Base-by-base conservation (phyloP, 2,888 invertebrate genomes). In the Uloborus plumipes region DNA sequence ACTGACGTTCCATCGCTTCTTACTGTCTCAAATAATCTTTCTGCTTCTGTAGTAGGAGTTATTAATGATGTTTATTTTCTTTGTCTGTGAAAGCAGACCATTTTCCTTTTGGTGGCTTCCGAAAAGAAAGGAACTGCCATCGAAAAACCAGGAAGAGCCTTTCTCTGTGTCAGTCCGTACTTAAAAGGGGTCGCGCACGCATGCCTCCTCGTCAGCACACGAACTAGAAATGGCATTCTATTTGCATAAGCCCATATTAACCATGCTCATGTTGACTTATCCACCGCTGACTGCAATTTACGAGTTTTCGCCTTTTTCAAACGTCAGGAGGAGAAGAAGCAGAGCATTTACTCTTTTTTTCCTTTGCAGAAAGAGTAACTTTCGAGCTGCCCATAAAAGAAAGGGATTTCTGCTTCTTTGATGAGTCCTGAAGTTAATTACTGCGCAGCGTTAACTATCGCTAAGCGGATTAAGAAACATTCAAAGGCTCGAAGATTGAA, bases 201-300 rank as follows among this genome's bases (percentile, higher is more conserved):
- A 22, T 47, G 47, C 20, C 16, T 47, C 7, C 26, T 51, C 16
- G 20, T 22, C 49, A 51, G 18, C 20, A 14, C 18, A 26, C 62
- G n/a, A 26, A 62, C 61, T 61, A 26, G 22, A 16, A 47, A 65
- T 47, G 31, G 59, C 51, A 22, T 62, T n/a, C 15, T 26, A 76
- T 76, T 67, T 76, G 61, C 75, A 76, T 76, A 76, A 76, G 75
- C 67, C 51, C 49, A 61, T 59, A 67, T 67, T 76, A 74, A 66
- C 58, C 66, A 51, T 70, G 31, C 55, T 58, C 39, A 59, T 59
- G 53, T 20, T 62, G 72, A 39, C 39, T 39, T 55, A 26, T 50
- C 22, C 31, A 58, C 49, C 18, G 18, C 61, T 50, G 67, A 64
- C 39, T 64, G 26, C 61, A 61, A 22, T 64, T 64, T 39, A n/a